phyloP scores from a whole-genome alignment of 2,113 vertebrate genomes.

The Lophochroa leadbeateri region DNA sequence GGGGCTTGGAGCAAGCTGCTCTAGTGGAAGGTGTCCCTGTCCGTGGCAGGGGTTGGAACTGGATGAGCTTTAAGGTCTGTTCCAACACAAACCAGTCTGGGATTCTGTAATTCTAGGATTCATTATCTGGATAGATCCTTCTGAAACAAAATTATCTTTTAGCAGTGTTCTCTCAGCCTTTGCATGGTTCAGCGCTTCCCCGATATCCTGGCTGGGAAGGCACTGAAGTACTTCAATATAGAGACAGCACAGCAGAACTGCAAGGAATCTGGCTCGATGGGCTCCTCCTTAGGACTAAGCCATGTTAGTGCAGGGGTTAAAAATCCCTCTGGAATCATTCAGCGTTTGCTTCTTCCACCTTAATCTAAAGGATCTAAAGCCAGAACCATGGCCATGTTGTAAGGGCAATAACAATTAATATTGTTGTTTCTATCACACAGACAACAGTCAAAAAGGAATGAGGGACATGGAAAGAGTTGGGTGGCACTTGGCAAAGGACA shows the following conservation, averaged over 20 bases:
- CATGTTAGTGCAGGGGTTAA: not conserved
- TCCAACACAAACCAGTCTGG: not conserved
- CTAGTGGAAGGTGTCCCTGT: not conserved
- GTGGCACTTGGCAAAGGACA: not conserved
- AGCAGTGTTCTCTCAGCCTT: not conserved
- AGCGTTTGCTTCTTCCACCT: not conserved
- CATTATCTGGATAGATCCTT: not conserved
- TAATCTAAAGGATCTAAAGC: not conserved
- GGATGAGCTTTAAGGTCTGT: not conserved
- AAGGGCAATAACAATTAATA: not conserved
- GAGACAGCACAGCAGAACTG: not conserved
- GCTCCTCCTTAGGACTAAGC: not conserved
- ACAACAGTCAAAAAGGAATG: not conserved
- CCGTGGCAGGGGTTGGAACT: not conserved
- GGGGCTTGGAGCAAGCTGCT: not conserved
- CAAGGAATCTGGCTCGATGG: not conserved
- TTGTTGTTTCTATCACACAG: not conserved
- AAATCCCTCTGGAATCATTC: not conserved
- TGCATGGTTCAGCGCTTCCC: not conserved
- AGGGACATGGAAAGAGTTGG: not conserved
- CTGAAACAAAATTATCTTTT: not conserved
- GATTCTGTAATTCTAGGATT: not conserved
- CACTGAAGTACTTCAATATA: not conserved
- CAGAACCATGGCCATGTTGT: not conserved
- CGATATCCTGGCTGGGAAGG: not conserved